Conservation (phyloP, 2,113 vertebrate genomes). For the Leptobrachium ailaonicum region DNA sequence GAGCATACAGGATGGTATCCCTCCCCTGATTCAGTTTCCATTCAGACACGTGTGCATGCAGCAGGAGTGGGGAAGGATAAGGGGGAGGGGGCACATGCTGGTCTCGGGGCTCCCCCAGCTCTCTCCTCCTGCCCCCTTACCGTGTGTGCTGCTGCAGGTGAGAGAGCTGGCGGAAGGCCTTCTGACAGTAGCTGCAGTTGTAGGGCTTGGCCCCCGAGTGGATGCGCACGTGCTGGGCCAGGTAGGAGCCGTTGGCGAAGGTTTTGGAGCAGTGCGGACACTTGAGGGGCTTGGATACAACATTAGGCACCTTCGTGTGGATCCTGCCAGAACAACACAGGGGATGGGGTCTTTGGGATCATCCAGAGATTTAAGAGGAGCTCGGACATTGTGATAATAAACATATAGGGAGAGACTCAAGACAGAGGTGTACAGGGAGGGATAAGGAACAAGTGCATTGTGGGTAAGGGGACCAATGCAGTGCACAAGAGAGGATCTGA, state of each 20-base stretch:
- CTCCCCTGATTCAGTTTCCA: constrained; percentile 41
- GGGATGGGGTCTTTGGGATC: constrained; percentile 37
- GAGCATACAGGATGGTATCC: constrained; percentile 36
- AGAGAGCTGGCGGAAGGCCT: constrained; percentile 92
- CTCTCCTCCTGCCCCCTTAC: constrained; percentile 77
- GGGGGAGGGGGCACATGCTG: constrained; percentile 35
- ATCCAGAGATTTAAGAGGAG: neutral
- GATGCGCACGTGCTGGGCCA: constrained; percentile 90
- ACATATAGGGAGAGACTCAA: neutral
- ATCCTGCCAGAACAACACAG: constrained; percentile 71
- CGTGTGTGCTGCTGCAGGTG: constrained; percentile 98
- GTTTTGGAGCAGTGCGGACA: constrained; percentile 94
- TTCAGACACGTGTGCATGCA: constrained; percentile 49
- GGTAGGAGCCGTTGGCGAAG: constrained; percentile 91
- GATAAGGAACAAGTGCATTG: no score
- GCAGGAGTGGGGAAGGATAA: constrained; percentile 9
- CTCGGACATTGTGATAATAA: no score
- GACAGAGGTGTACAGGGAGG: no score
- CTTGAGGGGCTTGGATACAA: constrained; percentile 91
- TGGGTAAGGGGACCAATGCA: no score
- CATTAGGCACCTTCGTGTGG: constrained; percentile 92
- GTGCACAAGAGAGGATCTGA: no score
- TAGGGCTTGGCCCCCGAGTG: constrained; percentile 93
- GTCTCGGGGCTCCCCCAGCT: constrained; percentile 47
- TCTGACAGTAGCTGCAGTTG: constrained; percentile 86